Percentiles rank a stretch among this genome's conserved stretches.
These are phyloP conservation scores for Sinotaia quadrata DNA, from an alignment of 2,888 invertebrate genomes.

Conservation along the genomic window DNA sequence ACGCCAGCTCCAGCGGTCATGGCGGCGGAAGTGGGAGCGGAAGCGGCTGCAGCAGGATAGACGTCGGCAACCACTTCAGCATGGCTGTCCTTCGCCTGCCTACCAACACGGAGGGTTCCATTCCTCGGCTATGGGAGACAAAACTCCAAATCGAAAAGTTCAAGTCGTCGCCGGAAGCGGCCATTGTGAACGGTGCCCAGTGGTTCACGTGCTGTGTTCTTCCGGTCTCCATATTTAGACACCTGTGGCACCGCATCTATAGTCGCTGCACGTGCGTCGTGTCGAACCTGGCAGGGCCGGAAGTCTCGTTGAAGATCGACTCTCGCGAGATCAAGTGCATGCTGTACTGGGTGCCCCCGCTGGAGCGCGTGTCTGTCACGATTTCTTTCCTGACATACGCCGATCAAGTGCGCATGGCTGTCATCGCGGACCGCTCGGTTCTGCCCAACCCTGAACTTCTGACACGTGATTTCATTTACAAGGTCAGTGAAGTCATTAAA, in stretches of 20 bases:
- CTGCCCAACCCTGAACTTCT: conserved; percentile 70
- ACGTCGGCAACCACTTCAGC: conserved; percentile 42
- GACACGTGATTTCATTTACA: conserved; percentile 68
- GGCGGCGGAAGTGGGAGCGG: neutral
- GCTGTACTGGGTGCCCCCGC: conserved; percentile 74
- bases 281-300: conserved; percentile 74
- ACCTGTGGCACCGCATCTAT: conserved; percentile 60
- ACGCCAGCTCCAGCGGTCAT: conserved; percentile 36
- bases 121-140: conserved; percentile 77
- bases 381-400: conserved; percentile 76
- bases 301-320: conserved; percentile 72
- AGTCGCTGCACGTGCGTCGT: conserved; percentile 17
- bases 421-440: conserved; percentile 73
- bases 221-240: conserved; percentile 63
- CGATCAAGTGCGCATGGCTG: conserved; percentile 74
- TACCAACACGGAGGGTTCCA: conserved; percentile 76
- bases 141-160: conserved; percentile 74
- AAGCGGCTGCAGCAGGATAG: neutral
- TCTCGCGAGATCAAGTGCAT: conserved; percentile 68
- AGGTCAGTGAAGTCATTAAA: conserved; percentile 61
- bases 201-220: conserved; percentile 72
- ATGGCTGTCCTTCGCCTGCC: conserved; percentile 72
- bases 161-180: conserved; percentile 74
- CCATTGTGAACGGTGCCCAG: conserved; percentile 74
- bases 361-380: conserved; percentile 73